Evolutionary conservation across 2,113 vertebrate species (phyloP).

Genomic region (Ceyx melanurus): DNA sequence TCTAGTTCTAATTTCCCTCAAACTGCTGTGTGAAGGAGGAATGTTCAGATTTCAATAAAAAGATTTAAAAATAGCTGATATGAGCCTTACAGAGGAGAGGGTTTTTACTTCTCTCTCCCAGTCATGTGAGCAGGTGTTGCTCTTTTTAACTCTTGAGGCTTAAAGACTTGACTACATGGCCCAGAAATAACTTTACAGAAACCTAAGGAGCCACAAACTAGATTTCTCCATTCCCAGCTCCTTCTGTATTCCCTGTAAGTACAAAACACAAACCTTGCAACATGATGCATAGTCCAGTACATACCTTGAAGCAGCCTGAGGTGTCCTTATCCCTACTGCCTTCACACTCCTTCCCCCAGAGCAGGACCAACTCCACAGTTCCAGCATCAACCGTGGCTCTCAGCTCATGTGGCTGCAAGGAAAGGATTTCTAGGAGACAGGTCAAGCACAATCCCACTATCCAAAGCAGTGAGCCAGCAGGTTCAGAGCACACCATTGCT

Average conservation of each 20-base stretch:
- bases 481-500: accelerated
- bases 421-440: not conserved
- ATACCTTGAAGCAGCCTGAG: not conserved
- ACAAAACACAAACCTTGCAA: not conserved
- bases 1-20: not conserved
- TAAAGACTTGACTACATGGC: not conserved
- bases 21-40: not conserved
- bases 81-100: not conserved
- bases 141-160: not conserved
- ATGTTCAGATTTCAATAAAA: not conserved
- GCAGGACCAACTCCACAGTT: not conserved
- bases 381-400: accelerated
- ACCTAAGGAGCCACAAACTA: not conserved
- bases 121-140: accelerated
- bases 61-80: not conserved
- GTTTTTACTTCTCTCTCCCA: not conserved
- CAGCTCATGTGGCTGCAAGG: accelerated
- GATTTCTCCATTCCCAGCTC: not conserved
- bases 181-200: not conserved
- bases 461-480: accelerated
- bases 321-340: not conserved
- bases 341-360: accelerated
- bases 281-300: not conserved
- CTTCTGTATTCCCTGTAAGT: not conserved
- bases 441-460: not conserved